These are phyloP conservation scores for Ophiothrix spiculata DNA, from an alignment of 35 echinoderm and acorn worm species.

Conservation along the genomic window DNA sequence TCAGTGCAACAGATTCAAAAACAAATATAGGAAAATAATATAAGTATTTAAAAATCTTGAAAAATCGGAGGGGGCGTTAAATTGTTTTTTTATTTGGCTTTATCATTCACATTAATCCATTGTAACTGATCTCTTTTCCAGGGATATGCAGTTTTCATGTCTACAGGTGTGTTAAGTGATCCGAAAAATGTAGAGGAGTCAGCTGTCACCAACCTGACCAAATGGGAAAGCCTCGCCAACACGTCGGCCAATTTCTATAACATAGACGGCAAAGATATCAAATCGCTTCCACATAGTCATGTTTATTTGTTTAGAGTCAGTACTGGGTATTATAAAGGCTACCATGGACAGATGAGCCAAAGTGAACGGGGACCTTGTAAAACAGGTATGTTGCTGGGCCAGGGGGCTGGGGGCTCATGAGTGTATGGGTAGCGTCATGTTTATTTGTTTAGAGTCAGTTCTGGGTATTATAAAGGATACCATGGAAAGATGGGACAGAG, in stretches of 20 bases:
- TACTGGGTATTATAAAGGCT: slow-evolving; percentile 46
- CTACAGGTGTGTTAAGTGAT: neutral
- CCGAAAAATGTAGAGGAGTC: neutral
- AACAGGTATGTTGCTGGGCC: too few species aligned
- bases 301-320: slow-evolving; percentile 44
- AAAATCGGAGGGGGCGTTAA: too few species aligned
- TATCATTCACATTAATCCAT: neutral
- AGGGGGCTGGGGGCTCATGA: too few species aligned
- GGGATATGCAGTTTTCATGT: slow-evolving; percentile 26
- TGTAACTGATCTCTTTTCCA: neutral
- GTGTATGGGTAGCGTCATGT: too few species aligned
- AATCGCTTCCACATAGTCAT: neutral
- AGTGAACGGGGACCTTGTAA: too few species aligned
- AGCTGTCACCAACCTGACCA: neutral
- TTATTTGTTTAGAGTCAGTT: too few species aligned
- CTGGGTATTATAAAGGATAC: too few species aligned
- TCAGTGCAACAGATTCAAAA: too few species aligned
- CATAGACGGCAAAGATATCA: neutral
- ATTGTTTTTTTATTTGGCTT: neutral
- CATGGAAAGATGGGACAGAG: too few species aligned
- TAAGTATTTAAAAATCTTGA: too few species aligned
- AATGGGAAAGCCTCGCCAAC: neutral
- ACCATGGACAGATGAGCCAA: slow-evolving; percentile 59
- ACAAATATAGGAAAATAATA: too few species aligned
- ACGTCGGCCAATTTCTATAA: neutral